A percentile compares a stretch with the other conserved stretches of the same genome.
Evolutionary conservation across 2,888 invertebrate genomes (phyloP).

Genomic region (Disparrhopalites patrizii): DNA sequence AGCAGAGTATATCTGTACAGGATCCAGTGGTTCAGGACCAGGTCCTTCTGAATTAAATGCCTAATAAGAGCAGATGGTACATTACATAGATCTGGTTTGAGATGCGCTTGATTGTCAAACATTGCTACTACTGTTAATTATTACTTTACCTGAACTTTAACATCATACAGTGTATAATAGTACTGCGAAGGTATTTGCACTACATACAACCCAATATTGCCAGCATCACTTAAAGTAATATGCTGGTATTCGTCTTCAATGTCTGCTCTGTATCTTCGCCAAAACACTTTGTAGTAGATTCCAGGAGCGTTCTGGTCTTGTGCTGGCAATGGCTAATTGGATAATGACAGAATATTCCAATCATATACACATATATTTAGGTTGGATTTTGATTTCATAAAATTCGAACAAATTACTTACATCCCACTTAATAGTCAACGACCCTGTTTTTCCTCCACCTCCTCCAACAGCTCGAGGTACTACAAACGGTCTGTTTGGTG

Average conservation of each 20-base stretch:
- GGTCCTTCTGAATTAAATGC: conserved; percentile 73
- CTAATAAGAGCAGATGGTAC: conserved; percentile 44
- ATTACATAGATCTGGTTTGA: background rate
- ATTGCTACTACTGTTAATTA: background rate
- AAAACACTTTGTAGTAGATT: conserved; percentile 85
- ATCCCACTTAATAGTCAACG: conserved; percentile 84
- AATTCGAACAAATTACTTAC: conserved; percentile 51
- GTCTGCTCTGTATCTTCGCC: conserved; percentile 64
- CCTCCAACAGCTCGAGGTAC: conserved; percentile 79
- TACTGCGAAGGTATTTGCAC: conserved; percentile 68
- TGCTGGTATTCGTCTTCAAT: conserved; percentile 73
- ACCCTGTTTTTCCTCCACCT: conserved; percentile 93
- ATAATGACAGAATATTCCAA: too few species aligned
- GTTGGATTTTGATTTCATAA: too few species aligned
- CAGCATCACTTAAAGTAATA: conserved; percentile 64
- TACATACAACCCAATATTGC: conserved; percentile 74
- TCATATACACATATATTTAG: too few species aligned
- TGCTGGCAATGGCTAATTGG: conserved; percentile 63
- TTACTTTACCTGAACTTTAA: conserved; percentile 66
- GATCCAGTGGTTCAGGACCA: conserved; percentile 71
- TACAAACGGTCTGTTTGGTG: conserved; percentile 71
- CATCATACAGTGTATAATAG: conserved; percentile 78
- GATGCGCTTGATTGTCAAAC: background rate
- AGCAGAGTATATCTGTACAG: conserved; percentile 73
- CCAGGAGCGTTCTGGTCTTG: conserved; percentile 84